These are phyloP conservation scores for Archips crataeganus DNA, from an alignment of 2,888 invertebrate species.

Conservation along the genomic window DNA sequence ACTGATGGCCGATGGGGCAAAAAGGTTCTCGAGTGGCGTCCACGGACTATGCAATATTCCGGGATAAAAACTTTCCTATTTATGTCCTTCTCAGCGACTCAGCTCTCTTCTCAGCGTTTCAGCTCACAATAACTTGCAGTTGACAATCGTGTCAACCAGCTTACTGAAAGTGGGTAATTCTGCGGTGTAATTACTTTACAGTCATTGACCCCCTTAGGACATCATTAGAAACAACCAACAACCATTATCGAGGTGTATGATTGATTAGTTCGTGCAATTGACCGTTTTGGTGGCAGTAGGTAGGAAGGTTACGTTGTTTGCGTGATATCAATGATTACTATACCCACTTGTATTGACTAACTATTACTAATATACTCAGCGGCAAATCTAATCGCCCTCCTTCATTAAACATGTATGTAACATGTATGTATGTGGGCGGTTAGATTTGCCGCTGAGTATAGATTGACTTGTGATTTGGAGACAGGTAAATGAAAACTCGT, in stretches of 20 bases:
- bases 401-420: too few species aligned
- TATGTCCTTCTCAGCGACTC: too few species aligned
- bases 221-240: slow-evolving; percentile 28
- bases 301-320: slow-evolving; percentile 8
- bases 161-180: slow-evolving; percentile 21
- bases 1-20: too few species aligned
- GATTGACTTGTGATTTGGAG: too few species aligned
- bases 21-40: too few species aligned
- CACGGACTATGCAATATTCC: too few species aligned
- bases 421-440: too few species aligned
- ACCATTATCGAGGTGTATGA: slow-evolving; percentile 23
- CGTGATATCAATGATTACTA: not conserved
- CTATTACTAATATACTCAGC: not conserved
- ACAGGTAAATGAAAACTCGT: too few species aligned
- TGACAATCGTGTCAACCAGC: slow-evolving; percentile 15
- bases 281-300: slow-evolving; percentile 29
- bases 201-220: slow-evolving; percentile 35
- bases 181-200: slow-evolving; percentile 25
- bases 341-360: not conserved
- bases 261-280: slow-evolving; percentile 30
- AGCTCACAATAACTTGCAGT: not conserved
- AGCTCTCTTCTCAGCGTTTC: too few species aligned
- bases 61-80: too few species aligned
- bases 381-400: too few species aligned
- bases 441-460: too few species aligned